phyloP scores from a whole-genome alignment of 2,888 invertebrate species.

The Macrophya annulata region DNA sequence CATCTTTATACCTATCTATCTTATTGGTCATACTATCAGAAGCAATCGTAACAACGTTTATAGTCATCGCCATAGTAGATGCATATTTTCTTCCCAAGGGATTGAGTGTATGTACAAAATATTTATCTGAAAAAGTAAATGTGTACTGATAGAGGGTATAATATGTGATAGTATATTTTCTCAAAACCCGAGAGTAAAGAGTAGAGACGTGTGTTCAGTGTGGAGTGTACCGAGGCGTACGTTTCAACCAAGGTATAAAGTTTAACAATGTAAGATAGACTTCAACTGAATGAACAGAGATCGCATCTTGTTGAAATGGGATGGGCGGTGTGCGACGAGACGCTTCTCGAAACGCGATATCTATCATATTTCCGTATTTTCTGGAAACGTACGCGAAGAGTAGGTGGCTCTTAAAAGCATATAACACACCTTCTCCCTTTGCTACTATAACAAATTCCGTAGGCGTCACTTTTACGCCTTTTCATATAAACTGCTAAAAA shows the following conservation, averaged over 20 bases:
- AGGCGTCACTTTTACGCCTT: constrained; percentile 16
- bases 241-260: constrained; percentile 30
- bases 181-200: not conserved
- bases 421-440: constrained; percentile 12
- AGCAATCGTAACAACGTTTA: not conserved
- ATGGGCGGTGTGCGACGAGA: constrained; percentile 3
- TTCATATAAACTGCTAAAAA: constrained; percentile 6
- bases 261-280: constrained; percentile 18
- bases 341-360: not conserved
- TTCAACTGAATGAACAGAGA: constrained; percentile 17
- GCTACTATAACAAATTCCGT: constrained; percentile 9
- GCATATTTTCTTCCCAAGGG: not conserved
- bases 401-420: not conserved
- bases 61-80: not conserved
- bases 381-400: constrained; percentile 4
- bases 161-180: not conserved
- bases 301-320: constrained; percentile 22
- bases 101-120: not conserved
- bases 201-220: not conserved
- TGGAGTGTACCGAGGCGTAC: constrained; percentile 25
- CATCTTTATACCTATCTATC: not conserved
- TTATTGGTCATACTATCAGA: not conserved
- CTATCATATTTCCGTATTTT: constrained; percentile 32
- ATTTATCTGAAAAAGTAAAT: not conserved
- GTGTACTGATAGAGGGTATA: not conserved